A percentile compares a stretch with the other conserved stretches of the same genome.
Conservation (phyloP, 2,888 invertebrate genomes). For the Drosophila atripex region DNA sequence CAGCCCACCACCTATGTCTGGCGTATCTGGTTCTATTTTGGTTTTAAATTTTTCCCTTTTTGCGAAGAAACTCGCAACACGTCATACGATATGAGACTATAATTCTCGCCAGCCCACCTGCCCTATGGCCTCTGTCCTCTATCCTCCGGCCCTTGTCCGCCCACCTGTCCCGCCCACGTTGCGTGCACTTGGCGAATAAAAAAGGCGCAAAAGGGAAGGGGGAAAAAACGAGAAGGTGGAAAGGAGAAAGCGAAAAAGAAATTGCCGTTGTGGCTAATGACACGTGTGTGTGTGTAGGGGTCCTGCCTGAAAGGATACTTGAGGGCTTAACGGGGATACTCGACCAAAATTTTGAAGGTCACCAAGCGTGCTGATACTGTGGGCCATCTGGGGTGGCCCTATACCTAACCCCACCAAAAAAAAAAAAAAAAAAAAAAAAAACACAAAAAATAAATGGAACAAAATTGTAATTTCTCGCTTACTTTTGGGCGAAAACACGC, state of each 20-base stretch:
- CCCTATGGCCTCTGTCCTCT: not conserved
- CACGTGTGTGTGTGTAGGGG: conserved; percentile 30
- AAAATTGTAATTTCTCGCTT: conserved; percentile 51
- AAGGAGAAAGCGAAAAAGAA: conserved; percentile 11
- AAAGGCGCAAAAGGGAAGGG: conserved; percentile 19
- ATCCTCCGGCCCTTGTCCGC: not conserved
- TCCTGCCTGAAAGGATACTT: conserved; percentile 65
- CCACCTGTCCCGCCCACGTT: conserved; percentile 44
- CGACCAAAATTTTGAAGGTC: conserved; percentile 71
- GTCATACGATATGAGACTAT: conserved; percentile 64
- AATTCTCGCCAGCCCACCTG: conserved; percentile 48
- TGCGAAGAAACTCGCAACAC: conserved; percentile 10
- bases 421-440: conserved; percentile 1
- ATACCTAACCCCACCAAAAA: conserved; percentile 41
- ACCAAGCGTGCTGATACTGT: conserved; percentile 41
- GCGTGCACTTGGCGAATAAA: conserved; percentile 74
- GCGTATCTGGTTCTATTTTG: conserved; percentile 18
- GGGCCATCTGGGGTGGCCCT: no score
- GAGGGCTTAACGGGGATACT: conserved; percentile 56
- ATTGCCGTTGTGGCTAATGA: conserved; percentile 69
- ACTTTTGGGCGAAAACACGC: conserved; percentile 50
- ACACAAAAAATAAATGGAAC: not conserved
- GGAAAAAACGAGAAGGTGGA: not conserved
- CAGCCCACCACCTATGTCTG: conserved; percentile 1
- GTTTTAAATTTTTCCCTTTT: conserved; percentile 5